Evolutionary conservation across 2,888 invertebrate species (phyloP).

Genomic region (Agriopis aurantiaria): DNA sequence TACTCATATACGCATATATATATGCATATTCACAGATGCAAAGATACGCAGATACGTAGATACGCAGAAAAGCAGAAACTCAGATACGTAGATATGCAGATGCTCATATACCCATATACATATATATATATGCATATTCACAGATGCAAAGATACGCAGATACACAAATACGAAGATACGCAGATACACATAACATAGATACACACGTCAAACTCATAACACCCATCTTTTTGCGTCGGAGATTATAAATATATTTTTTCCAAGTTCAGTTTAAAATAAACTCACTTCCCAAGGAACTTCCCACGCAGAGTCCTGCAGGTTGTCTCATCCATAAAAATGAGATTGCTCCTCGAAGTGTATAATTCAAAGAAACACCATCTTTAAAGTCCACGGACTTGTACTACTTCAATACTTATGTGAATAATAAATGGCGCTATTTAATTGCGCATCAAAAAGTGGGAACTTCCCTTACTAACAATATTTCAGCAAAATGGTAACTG

Average conservation of each 20-base stretch:
- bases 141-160: too few relatives aligned
- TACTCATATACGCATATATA: too few relatives aligned
- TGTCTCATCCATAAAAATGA: conserved; percentile 31
- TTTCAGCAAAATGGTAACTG: background rate
- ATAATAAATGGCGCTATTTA: conserved; percentile 28
- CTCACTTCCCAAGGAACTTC: background rate
- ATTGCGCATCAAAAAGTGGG: background rate
- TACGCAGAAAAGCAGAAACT: too few relatives aligned
- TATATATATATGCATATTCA: too few relatives aligned
- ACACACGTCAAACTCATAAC: too few relatives aligned
- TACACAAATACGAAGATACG: too few relatives aligned
- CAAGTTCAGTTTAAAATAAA: background rate
- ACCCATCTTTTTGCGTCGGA: too few relatives aligned
- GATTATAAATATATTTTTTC: background rate
- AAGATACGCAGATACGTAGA: too few relatives aligned
- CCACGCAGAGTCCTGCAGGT: conserved; percentile 17
- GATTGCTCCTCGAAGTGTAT: conserved; percentile 16
- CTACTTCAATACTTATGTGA: conserved; percentile 23
- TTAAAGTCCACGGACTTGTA: conserved; percentile 22
- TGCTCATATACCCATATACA: too few relatives aligned
- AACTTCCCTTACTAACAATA: background rate
- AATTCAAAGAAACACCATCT: conserved; percentile 27
- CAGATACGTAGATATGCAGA: too few relatives aligned
- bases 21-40: too few relatives aligned
- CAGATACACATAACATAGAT: too few relatives aligned